A percentile compares a stretch with the other conserved stretches of the same genome.
Evolutionary conservation across 2,888 invertebrate species (phyloP).

Genomic region (Pseudeuparius sepicola): DNA sequence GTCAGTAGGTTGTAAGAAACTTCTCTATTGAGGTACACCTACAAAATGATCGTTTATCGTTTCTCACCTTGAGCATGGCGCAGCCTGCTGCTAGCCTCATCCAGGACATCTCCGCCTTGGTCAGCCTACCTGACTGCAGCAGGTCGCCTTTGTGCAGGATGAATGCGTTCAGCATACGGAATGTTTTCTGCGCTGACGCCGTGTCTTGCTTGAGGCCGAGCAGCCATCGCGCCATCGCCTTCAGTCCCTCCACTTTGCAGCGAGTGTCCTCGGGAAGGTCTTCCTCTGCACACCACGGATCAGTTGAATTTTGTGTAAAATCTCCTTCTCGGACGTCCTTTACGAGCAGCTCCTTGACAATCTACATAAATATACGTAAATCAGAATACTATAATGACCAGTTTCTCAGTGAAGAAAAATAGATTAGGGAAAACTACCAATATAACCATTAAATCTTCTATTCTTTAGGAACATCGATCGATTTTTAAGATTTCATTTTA

Average conservation of each 20-base stretch:
- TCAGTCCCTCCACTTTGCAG: constrained; percentile 89
- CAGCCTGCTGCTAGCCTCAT: constrained; percentile 85
- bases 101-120: constrained; percentile 88
- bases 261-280: constrained; percentile 83
- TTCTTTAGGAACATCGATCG: no score
- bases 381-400: not conserved
- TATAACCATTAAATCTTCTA: no score
- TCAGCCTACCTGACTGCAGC: constrained; percentile 59
- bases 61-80: constrained; percentile 80
- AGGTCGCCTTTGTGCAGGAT: constrained; percentile 72
- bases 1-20: no score
- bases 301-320: constrained; percentile 14
- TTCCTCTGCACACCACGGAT: constrained; percentile 73
- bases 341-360: constrained; percentile 90
- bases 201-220: constrained; percentile 82
- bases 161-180: constrained; percentile 89
- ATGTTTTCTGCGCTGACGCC: constrained; percentile 84
- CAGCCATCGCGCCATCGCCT: constrained; percentile 94
- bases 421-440: no score
- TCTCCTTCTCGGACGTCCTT: constrained; percentile 50
- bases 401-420: constrained; percentile 9
- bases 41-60: no score
- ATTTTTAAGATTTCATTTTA: no score
- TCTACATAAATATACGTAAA: constrained; percentile 41
- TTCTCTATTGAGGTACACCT: no score